Evolutionary conservation across 2,888 invertebrate species (phyloP).

Genomic region (Panorpa germanica): DNA sequence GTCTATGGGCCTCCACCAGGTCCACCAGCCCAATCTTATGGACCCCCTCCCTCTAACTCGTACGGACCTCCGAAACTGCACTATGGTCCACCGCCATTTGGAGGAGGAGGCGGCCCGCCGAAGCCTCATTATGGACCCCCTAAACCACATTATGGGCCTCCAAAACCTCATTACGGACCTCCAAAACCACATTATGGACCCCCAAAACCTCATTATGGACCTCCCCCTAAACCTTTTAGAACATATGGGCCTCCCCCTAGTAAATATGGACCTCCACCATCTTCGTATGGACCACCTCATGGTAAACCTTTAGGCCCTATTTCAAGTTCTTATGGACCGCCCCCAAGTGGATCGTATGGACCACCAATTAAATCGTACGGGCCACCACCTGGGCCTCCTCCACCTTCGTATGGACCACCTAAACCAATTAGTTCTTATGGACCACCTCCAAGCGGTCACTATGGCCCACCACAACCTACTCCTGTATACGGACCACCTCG

Average conservation of each 20-base stretch:
- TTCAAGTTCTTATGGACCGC: conserved; percentile 14
- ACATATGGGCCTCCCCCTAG: conserved; percentile 24
- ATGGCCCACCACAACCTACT: conserved; percentile 39
- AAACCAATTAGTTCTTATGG: conserved; percentile 27
- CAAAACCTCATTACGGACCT: conserved; percentile 20
- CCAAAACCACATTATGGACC: conserved; percentile 16
- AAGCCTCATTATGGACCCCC: conserved; percentile 24
- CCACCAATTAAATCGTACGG: conserved; percentile 20
- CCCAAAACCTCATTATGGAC: conserved; percentile 20
- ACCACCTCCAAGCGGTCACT: conserved; percentile 27
- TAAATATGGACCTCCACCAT: conserved; percentile 19
- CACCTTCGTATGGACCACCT: conserved; percentile 27
- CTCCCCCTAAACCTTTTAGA: too few species aligned
- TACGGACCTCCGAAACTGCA: conserved; percentile 16
- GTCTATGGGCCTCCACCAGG: conserved; percentile 24
- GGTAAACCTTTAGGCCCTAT: conserved; percentile 5
- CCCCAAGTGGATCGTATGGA: conserved; percentile 22
- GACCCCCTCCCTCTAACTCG: conserved; percentile 21
- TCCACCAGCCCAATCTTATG: conserved; percentile 15
- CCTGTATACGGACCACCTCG: conserved; percentile 39
- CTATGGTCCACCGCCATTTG: conserved; percentile 11
- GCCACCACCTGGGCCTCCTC: conserved; percentile 21
- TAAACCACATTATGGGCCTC: conserved; percentile 19
- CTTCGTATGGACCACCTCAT: conserved; percentile 21
- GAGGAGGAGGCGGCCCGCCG: conserved; percentile 17